Base-by-base conservation (phyloP, 2,888 invertebrate genomes). In the Ormia ochracea region DNA sequence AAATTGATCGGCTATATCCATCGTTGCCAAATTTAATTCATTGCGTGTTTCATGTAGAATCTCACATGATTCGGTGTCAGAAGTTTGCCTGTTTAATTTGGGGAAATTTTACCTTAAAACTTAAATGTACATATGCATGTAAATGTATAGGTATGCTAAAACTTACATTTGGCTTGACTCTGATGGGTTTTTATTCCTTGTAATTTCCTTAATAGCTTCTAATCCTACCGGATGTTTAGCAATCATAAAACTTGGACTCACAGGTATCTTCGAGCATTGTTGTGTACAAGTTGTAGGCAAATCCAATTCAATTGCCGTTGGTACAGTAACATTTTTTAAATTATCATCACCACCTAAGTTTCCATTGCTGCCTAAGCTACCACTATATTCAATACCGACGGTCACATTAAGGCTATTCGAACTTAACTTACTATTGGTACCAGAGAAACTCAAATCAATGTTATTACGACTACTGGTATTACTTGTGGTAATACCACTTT, bases 191-290 rank as follows among this genome's bases (percentile, higher is more conserved):
- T 91, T 91, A 84, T 92, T 92, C 52, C 93, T 90, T 65, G 94
- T 94, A 82, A 95, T 92, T 86, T 94, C 94, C 85, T 94, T 93
- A 84, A 95, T 94, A 83, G 94, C 94, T 58, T 94, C 95, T 86
- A 95, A 90, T 28, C 95, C 95, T 82, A 95, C 94, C 79, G 94
- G 94, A 89, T 94, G 94, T 78, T 90, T 90, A 75, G 88, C 85
- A 74, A 90, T 87, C 86, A 89, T 87, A 80, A 89, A 89, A 81
- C 89, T 89, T 82, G 87, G 88, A 85, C 89, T 89, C 19, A 88
- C 85, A 54, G 88, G 88, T 82, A 90, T 84, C 81, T 88, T 88
- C 33, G 87, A 85, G 38, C 85, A 83, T 52, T 84, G 78, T 26
- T 75, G 58, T 78, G 78, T 54, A 45, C 76, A 74, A 56, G 68